Evolutionary conservation across 1,140 invertebrate species (phyloP), one percentile per base, ranked within the genome.

Genomic region (Orius insidiosus): DNA sequence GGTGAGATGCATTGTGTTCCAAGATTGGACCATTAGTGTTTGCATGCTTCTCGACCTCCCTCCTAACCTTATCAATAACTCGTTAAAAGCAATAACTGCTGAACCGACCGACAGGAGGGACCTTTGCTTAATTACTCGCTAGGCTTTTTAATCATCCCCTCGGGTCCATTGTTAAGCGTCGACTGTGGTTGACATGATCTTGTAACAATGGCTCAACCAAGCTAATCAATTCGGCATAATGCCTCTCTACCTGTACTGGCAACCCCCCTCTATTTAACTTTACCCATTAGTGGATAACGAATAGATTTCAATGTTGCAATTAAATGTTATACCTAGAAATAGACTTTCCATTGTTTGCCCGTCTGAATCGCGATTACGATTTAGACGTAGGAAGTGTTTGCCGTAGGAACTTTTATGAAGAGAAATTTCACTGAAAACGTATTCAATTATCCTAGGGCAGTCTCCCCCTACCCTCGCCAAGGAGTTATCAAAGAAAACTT

Each of bases 301-400:
- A 45, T 45, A 45, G 43, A 45, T 45, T 45, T 32, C 43, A 34
- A 45, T 45, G 30, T 34, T 45, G 10, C 43, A 45, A 45, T 45
- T 45, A 45, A 15, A 34, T 31, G 6, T 31, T 32, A 16, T 45
- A 45, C 24, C 43, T 45, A 40, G 38, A 15, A 40, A 40, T 18
- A 40, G 11, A 40, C 35, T 36, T 24, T 24, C 7, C 3, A 24
- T 24, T 24, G 24, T 24, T 24, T 24, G 7, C 24, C 24, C 24
- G 24, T 24, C 24, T 24, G 24, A 24, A 24, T 24, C 24, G 24
- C 24, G 24, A 4, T 24, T 24, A 24, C 24, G 24, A 24, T 24
- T 24, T 24, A 24, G 24, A 24, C n/a, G n/a, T n/a, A n/a, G n/a
- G n/a, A n/a, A n/a, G n/a, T n/a, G n/a, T n/a, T n/a, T n/a, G n/a